Conservation (phyloP, 2,888 invertebrate species). For the Cephus pulcher region DNA sequence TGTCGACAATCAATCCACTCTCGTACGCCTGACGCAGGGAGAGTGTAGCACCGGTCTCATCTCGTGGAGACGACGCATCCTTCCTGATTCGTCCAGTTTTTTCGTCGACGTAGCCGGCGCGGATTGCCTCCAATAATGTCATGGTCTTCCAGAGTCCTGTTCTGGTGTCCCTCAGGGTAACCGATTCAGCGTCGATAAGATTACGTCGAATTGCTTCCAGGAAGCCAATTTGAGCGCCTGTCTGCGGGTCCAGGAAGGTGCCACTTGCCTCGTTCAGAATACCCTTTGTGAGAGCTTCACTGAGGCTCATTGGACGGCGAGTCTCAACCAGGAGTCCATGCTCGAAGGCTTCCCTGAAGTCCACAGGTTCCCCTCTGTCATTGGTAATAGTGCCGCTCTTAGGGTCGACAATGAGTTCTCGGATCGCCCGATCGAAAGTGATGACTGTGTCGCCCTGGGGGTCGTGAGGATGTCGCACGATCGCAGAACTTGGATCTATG, state of each 20-base stretch:
- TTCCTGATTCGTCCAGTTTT: slow-evolving; percentile 75
- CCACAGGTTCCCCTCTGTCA: slow-evolving; percentile 72
- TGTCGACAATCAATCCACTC: slow-evolving; percentile 83
- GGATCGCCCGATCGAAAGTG: slow-evolving; percentile 86
- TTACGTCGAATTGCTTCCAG: slow-evolving; percentile 85
- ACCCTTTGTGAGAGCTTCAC: slow-evolving; percentile 85
- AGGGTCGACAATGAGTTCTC: slow-evolving; percentile 81
- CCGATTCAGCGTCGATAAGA: slow-evolving; percentile 86
- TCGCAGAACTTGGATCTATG: slow-evolving; percentile 86
- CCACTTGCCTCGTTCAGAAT: slow-evolving; percentile 84
- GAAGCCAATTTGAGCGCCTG: slow-evolving; percentile 82
- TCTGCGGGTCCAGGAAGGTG: slow-evolving; percentile 84
- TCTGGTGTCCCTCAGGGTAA: slow-evolving; percentile 83
- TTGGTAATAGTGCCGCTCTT: slow-evolving; percentile 77
- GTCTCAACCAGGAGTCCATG: slow-evolving; percentile 85
- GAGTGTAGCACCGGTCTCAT: slow-evolving; percentile 77
- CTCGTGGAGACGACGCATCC: slow-evolving; percentile 41
- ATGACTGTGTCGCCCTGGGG: slow-evolving; percentile 75
- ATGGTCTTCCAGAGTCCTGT: slow-evolving; percentile 82
- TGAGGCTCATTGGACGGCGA: slow-evolving; percentile 82
- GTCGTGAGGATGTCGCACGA: slow-evolving; percentile 76
- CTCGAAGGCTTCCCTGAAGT: slow-evolving; percentile 88
- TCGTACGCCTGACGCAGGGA: slow-evolving; percentile 83
- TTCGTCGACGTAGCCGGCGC: slow-evolving; percentile 80
- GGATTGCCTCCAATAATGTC: slow-evolving; percentile 82